Conservation (phyloP, 2,113 vertebrate genomes). For the Herpetotheres cachinnans region DNA sequence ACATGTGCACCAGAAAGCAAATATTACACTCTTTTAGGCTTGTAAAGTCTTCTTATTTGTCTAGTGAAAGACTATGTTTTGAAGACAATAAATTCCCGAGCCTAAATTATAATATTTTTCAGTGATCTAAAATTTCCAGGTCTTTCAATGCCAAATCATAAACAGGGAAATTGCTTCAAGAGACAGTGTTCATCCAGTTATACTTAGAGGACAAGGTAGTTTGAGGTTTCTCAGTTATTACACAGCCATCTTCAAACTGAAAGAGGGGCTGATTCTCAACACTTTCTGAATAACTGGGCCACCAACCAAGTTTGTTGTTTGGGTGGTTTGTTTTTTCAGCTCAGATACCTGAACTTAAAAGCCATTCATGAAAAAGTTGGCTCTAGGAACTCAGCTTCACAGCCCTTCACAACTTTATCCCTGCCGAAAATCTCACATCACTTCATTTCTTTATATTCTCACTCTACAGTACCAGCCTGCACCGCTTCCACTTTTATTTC, state of each 20-base stretch:
- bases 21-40: conserved; percentile 22
- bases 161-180: background rate
- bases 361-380: background rate
- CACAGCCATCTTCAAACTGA: background rate
- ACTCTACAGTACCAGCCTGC: background rate
- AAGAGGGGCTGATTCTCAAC: background rate
- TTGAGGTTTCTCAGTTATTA: background rate
- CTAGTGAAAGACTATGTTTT: background rate
- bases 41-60: background rate
- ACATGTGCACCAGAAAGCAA: conserved; percentile 37
- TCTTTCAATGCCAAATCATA: background rate
- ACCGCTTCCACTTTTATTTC: background rate
- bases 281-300: background rate
- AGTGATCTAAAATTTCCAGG: background rate
- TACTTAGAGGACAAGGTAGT: background rate
- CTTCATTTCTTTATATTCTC: background rate
- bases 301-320: background rate
- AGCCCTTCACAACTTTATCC: background rate
- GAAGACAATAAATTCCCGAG: background rate
- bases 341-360: conserved; percentile 23
- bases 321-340: background rate
- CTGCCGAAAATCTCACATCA: conserved; percentile 4
- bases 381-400: background rate
- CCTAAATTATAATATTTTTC: background rate
- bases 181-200: background rate